Percentiles rank a stretch among this genome's conserved stretches.
These are phyloP conservation scores for Eupithecia centaureata DNA, from an alignment of 2,888 invertebrate genomes.

Conservation along the genomic window DNA sequence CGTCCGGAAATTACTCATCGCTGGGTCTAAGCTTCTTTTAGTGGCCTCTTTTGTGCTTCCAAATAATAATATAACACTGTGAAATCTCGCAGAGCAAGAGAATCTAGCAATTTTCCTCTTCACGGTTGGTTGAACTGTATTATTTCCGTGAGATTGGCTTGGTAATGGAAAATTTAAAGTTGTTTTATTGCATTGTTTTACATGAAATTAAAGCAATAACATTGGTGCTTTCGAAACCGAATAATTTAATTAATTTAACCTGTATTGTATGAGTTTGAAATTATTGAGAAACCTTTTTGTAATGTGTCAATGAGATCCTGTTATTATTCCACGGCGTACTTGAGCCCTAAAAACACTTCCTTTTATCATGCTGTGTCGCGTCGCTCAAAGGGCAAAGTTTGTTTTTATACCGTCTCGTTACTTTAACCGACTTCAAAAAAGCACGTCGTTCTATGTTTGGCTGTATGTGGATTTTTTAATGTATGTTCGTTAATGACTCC, in stretches of 20 bases:
- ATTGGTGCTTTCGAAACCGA: too few relatives aligned
- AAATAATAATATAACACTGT: neutral
- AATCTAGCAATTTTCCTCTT: slow-evolving; percentile 1
- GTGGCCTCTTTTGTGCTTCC: neutral
- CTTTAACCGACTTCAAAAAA: too few relatives aligned
- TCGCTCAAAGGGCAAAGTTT: slow-evolving; percentile 24
- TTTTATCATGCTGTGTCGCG: slow-evolving; percentile 12
- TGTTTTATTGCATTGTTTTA: slow-evolving; percentile 5
- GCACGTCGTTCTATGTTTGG: too few relatives aligned
- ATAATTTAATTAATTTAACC: too few relatives aligned
- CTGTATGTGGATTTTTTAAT: too few relatives aligned
- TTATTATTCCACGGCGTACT: slow-evolving; percentile 8
- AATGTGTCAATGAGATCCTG: too few relatives aligned
- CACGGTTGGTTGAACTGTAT: neutral
- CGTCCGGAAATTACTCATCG: too few relatives aligned
- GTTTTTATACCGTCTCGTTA: slow-evolving; percentile 4
- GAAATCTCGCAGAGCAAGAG: neutral
- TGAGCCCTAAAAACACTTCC: slow-evolving; percentile 22
- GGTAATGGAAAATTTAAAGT: slow-evolving; percentile 1
- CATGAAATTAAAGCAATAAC: neutral
- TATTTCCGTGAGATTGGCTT: neutral
- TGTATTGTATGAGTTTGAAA: neutral
- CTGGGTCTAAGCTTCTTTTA: neutral
- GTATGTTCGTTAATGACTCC: too few relatives aligned
- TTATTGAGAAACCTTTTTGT: too few relatives aligned